Percentiles rank a stretch among this genome's conserved stretches.
phyloP scores from a whole-genome alignment of 2,113 vertebrate genomes.

The Struthidea cinerea region DNA sequence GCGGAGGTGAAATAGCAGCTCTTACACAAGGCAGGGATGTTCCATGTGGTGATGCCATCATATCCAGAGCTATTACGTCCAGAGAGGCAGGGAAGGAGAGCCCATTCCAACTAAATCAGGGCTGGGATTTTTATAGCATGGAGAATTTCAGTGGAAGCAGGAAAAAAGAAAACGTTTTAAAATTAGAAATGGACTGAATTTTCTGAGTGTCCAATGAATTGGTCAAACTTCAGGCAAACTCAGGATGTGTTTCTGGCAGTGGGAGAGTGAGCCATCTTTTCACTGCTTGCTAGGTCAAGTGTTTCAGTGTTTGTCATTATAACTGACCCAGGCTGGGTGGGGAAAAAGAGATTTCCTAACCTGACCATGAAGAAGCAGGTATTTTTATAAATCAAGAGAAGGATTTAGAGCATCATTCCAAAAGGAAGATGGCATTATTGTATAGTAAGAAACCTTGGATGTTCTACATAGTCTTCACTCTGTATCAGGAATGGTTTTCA shows the following conservation, averaged over 20 bases:
- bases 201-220: not conserved
- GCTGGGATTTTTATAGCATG: not conserved
- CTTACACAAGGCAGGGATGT: conserved; percentile 7
- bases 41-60: not conserved
- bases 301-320: not conserved
- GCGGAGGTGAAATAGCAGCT: not conserved
- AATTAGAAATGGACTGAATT: not conserved
- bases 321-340: not conserved
- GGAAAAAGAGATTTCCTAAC: not conserved
- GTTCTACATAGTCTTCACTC: not conserved
- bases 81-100: not conserved
- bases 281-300: not conserved
- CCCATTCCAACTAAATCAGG: not conserved
- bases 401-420: not conserved
- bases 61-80: not conserved
- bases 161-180: not conserved
- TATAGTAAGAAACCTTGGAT: not conserved
- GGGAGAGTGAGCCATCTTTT: not conserved
- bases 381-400: not conserved
- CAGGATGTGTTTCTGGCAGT: not conserved
- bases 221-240: not conserved
- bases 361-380: not conserved
- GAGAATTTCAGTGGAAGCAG: not conserved
- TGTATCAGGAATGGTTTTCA: not conserved
- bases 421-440: not conserved